phyloP scores from a whole-genome alignment of 2,797 vertebrate species.

The Enteromius paludinosus region DNA sequence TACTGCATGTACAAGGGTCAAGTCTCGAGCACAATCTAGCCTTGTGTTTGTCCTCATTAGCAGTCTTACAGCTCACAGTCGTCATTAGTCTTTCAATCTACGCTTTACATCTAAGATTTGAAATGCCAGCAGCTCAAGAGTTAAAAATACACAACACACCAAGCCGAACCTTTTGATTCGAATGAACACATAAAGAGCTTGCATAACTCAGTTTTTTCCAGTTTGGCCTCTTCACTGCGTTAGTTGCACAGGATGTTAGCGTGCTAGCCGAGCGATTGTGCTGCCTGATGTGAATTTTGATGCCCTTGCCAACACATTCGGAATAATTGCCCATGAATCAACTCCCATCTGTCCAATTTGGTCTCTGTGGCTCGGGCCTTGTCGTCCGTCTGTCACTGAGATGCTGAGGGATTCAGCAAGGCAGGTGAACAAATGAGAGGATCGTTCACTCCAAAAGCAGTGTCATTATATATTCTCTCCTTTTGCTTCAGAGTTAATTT shows the following conservation, averaged over 20 bases:
- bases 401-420: constrained; percentile 34
- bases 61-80: background rate
- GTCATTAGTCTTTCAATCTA: background rate
- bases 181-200: background rate
- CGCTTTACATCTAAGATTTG: background rate
- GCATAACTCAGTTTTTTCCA: background rate
- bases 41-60: background rate
- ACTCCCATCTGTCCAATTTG: constrained; percentile 57
- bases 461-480: constrained; percentile 41
- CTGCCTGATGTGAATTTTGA: constrained; percentile 34
- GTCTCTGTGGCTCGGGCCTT: constrained; percentile 37
- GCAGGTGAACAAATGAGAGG: constrained; percentile 42
- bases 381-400: constrained; percentile 44
- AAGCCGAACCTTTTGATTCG: background rate
- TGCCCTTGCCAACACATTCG: constrained; percentile 43
- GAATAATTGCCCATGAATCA: constrained; percentile 55
- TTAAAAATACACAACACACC: background rate
- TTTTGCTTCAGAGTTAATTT: constrained; percentile 39
- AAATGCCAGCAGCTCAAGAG: background rate
- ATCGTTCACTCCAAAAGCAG: constrained; percentile 40
- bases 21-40: background rate
- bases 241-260: constrained; percentile 16
- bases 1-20: background rate
- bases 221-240: background rate
- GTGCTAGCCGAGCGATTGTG: constrained; percentile 12